A percentile compares a stretch with the other conserved stretches of the same genome.
These are phyloP conservation scores for Cotesia typhae DNA, from an alignment of 1,140 invertebrate species.

Conservation along the genomic window DNA sequence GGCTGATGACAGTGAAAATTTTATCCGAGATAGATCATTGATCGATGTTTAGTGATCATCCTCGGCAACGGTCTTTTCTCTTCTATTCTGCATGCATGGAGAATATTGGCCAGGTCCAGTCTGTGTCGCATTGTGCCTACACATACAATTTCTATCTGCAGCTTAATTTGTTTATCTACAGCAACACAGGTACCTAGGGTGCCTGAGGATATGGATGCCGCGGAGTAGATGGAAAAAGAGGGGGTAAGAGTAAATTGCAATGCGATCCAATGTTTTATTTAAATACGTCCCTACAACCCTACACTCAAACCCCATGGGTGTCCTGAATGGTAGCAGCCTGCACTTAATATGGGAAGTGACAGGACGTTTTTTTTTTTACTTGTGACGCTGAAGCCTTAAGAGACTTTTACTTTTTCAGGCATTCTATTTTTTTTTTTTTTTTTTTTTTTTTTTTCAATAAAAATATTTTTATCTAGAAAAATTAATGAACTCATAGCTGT, in stretches of 20 bases:
- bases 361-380: conserved; percentile 56
- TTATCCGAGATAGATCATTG: too few species aligned
- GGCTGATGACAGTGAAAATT: too few species aligned
- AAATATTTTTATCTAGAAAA: too few species aligned
- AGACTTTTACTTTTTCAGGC: conserved; percentile 1
- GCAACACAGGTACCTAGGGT: conserved; percentile 26
- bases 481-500: too few species aligned
- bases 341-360: conserved; percentile 57
- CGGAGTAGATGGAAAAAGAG: not conserved
- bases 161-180: conserved; percentile 56
- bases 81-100: too few species aligned
- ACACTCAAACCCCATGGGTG: conserved; percentile 48
- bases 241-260: conserved; percentile 48
- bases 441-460: conserved; percentile 27
- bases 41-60: too few species aligned
- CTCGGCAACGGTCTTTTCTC: too few species aligned
- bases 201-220: conserved; percentile 23
- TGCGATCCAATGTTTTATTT: conserved; percentile 55
- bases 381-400: conserved; percentile 39
- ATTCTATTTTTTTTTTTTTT: conserved; percentile 36
- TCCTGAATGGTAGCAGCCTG: conserved; percentile 52
- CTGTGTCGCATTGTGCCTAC: not conserved
- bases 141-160: conserved; percentile 36
- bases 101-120: too few species aligned
- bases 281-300: conserved; percentile 54